A percentile compares a stretch with the other conserved stretches of the same genome.
These are phyloP conservation scores for Sander vitreus DNA, from an alignment of 2,113 vertebrate genomes.

Conservation along the genomic window DNA sequence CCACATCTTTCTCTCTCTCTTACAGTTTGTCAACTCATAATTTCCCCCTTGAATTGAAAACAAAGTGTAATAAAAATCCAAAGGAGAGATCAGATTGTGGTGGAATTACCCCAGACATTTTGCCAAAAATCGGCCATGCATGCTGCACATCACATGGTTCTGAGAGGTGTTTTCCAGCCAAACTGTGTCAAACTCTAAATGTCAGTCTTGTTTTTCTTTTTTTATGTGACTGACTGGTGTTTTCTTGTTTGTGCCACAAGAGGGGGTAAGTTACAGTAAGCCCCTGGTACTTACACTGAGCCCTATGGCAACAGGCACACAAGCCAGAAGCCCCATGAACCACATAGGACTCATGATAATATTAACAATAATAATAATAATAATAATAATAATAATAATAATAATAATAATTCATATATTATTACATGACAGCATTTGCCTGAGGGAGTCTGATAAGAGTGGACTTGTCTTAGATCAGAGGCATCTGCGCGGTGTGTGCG, in stretches of 20 bases:
- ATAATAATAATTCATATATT: background rate
- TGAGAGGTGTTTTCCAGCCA: conserved; percentile 75
- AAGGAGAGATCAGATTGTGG: conserved; percentile 2
- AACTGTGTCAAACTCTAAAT: conserved; percentile 51
- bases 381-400: background rate
- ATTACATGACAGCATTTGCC: conserved; percentile 25
- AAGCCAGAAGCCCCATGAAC: conserved; percentile 45
- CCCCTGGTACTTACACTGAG: conserved; percentile 42
- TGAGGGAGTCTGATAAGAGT: conserved; percentile 27
- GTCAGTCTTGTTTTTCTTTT: background rate
- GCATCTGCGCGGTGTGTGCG: conserved; percentile 67
- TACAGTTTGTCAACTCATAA: conserved; percentile 11
- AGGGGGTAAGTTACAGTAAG: conserved; percentile 74
- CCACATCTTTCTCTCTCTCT: background rate
- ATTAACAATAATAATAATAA: background rate
- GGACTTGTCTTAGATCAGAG: conserved; percentile 56
- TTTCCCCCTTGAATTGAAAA: conserved; percentile 11
- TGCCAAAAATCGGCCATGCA: conserved; percentile 11
- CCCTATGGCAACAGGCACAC: conserved; percentile 69
- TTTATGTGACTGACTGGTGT: conserved; percentile 44
- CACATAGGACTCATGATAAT: conserved; percentile 19
- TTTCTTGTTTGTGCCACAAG: conserved; percentile 77
- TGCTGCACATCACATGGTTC: conserved; percentile 50
- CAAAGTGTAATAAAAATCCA: conserved; percentile 25
- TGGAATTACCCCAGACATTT: conserved; percentile 73